A percentile compares a stretch with the other conserved stretches of the same genome.
These are phyloP conservation scores for Brachypteracias leptosomus DNA, from an alignment of 2,113 vertebrate genomes.

Conservation along the genomic window DNA sequence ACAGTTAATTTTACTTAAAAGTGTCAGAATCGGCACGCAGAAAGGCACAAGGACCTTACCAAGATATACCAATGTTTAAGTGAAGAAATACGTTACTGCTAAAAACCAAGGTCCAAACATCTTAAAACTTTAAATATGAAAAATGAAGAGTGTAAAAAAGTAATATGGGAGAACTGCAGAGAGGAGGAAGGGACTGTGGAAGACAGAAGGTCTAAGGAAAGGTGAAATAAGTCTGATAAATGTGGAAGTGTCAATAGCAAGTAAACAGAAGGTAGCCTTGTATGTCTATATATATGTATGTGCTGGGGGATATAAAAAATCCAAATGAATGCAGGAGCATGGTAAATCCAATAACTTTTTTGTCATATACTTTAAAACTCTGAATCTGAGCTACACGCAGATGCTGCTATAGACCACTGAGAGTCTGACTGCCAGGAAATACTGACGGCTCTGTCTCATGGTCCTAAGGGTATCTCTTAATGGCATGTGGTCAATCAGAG, in stretches of 20 bases:
- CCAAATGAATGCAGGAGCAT: not conserved
- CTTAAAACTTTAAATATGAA: constrained; percentile 66
- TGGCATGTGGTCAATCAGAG: not conserved
- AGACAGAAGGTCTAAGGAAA: constrained; percentile 17
- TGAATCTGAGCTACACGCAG: not conserved
- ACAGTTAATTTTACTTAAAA: constrained; percentile 37
- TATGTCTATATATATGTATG: not conserved
- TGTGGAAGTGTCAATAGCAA: constrained; percentile 3
- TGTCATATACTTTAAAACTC: not conserved
- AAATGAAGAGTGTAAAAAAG: constrained; percentile 51
- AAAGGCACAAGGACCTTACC: constrained; percentile 2
- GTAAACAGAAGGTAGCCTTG: constrained; percentile 13
- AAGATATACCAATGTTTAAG: not conserved
- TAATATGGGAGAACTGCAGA: constrained; percentile 34
- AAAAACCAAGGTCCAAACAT: constrained; percentile 52
- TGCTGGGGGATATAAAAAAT: not conserved
- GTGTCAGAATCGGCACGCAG: not conserved
- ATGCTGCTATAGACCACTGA: not conserved
- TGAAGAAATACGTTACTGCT: constrained; percentile 37
- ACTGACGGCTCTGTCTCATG: not conserved
- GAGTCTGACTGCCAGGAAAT: not conserved
- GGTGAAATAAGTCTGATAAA: constrained; percentile 43
- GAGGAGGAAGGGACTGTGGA: not conserved
- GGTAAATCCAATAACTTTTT: not conserved
- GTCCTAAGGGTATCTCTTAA: not conserved